phyloP scores from a whole-genome alignment of 2,888 invertebrate species.

The Drosophila neoperkinsi region DNA sequence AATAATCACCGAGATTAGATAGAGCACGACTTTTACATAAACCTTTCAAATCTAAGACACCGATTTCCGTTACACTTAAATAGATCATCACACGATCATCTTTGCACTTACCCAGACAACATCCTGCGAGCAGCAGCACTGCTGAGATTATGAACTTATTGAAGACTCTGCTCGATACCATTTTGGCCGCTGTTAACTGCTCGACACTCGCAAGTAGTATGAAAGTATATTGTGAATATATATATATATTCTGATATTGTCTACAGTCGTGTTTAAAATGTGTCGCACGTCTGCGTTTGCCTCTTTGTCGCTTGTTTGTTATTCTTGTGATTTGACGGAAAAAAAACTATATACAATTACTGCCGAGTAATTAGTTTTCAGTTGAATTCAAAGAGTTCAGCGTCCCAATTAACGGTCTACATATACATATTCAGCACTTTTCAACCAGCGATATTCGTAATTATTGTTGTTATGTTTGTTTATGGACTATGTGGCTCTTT shows the following conservation, averaged over 20 bases:
- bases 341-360: constrained; percentile 44
- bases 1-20: constrained; percentile 54
- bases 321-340: constrained; percentile 52
- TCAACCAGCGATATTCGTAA: constrained; percentile 20
- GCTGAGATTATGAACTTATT: constrained; percentile 33
- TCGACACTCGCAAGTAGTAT: constrained; percentile 36
- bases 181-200: constrained; percentile 42
- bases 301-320: constrained; percentile 52
- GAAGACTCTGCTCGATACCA: constrained; percentile 50
- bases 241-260: constrained; percentile 28
- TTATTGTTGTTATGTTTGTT: constrained; percentile 27
- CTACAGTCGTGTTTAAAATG: constrained; percentile 27
- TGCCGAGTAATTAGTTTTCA: constrained; percentile 71
- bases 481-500: constrained; percentile 15
- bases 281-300: constrained; percentile 60
- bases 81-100: constrained; percentile 2
- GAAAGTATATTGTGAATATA: constrained; percentile 26
- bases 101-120: constrained; percentile 56
- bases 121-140: constrained; percentile 49
- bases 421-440: constrained; percentile 66
- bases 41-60: constrained; percentile 22
- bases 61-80: constrained; percentile 49
- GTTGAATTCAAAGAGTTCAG: constrained; percentile 37
- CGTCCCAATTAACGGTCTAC: constrained; percentile 62
- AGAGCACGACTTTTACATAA: constrained; percentile 23